Evolutionary conservation across 1,140 invertebrate species (phyloP).

Genomic region (Nixonia krombeini): DNA sequence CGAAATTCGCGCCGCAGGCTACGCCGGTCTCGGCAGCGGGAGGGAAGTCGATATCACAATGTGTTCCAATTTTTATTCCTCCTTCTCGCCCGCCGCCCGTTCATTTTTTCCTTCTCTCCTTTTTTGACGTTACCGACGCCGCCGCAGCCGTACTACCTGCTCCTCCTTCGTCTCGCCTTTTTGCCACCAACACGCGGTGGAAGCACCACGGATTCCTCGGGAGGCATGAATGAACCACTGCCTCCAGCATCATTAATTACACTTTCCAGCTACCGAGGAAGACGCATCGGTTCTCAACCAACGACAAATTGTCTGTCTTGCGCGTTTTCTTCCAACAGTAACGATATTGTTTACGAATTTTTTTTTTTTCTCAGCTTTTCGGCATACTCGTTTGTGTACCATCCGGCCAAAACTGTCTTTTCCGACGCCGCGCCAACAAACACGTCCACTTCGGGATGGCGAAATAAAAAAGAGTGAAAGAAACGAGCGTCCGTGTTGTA

Average conservation of each 20-base stretch:
- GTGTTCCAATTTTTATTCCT: slow-evolving; percentile 56
- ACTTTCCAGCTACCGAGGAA: slow-evolving; percentile 22
- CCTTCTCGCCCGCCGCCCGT: no score
- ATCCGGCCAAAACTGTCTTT: no score
- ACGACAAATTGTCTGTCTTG: no score
- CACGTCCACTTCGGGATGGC: no score
- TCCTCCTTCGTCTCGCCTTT: slow-evolving; percentile 25
- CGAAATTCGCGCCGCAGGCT: slow-evolving; percentile 53
- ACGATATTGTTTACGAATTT: no score
- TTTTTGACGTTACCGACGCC: slow-evolving; percentile 8
- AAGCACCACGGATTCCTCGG: slow-evolving; percentile 22
- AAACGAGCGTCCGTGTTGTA: no score
- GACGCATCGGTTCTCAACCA: slow-evolving; percentile 2
- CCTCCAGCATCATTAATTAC: slow-evolving; percentile 39
- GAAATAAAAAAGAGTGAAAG: no score
- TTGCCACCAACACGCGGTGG: slow-evolving; percentile 16
- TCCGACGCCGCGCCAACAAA: no score
- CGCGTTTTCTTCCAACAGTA: no score
- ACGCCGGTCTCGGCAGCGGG: no score
- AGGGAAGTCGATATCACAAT: slow-evolving; percentile 48
- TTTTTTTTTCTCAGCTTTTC: no score
- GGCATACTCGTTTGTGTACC: no score
- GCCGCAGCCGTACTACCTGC: slow-evolving; percentile 14
- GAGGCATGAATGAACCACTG: slow-evolving; percentile 41
- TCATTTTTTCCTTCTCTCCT: slow-evolving; percentile 1